phyloP scores from a whole-genome alignment of 1,140 invertebrate genomes.

The Helicorthomorpha holstii region DNA sequence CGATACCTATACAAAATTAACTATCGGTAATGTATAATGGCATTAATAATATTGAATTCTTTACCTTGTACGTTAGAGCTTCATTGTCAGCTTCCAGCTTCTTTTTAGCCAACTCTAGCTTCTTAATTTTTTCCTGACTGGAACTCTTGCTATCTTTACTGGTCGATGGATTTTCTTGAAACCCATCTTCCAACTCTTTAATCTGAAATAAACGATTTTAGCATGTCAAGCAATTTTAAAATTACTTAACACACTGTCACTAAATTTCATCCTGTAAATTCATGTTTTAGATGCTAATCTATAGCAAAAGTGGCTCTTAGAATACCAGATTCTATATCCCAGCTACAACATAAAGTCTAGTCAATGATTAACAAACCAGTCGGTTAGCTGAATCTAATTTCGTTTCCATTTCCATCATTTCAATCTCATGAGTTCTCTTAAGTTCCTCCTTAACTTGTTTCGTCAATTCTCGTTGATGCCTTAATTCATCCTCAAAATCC shows the following conservation, averaged over 20 bases:
- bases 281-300: too few species aligned
- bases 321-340: too few species aligned
- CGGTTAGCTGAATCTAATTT: conserved; percentile 11
- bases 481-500: conserved; percentile 24
- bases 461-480: conserved; percentile 5
- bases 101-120: background rate
- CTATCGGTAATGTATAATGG: background rate
- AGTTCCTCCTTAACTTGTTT: conserved; percentile 5
- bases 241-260: too few species aligned
- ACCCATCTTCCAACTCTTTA: background rate
- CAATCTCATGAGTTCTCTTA: conserved; percentile 8
- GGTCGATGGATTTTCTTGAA: too few species aligned
- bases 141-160: too few species aligned
- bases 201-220: too few species aligned
- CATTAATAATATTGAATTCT: background rate
- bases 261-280: too few species aligned
- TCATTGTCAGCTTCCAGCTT: background rate
- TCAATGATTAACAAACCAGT: too few species aligned
- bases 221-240: too few species aligned
- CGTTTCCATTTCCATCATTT: conserved; percentile 7
- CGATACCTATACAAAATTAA: background rate
- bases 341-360: too few species aligned
- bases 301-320: too few species aligned
- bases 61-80: background rate
- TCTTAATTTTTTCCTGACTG: background rate